Evolutionary conservation across 2,797 vertebrate species (phyloP), one percentile per base, ranked within the genome.

Genomic region (Geotrypetes seraphini): DNA sequence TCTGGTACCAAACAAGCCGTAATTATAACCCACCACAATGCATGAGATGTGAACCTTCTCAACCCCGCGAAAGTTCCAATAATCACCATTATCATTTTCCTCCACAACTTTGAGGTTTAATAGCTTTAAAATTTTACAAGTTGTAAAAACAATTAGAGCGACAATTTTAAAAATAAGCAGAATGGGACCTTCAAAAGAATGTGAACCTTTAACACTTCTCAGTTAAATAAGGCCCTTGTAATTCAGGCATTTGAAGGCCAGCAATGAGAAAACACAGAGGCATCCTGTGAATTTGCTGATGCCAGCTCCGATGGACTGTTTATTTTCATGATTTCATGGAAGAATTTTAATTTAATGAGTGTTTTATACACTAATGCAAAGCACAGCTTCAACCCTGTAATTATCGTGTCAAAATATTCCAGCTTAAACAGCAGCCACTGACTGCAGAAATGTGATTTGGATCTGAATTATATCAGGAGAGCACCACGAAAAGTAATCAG

Each of bases 321-420:
- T 96, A 96, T 97, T 96, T 96, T 96, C 89, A 90, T 81, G 78
- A 62, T 88, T 86, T 89, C 85, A 85, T 87, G 75, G 84, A 92
- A 86, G 88, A 93, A 94, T 96, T 92, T 92, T 84, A 90, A 95
- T 92, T 92, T 88, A 91, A 91, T 91, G 92, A 87, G 84, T 84
- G 80, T 78, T 86, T 87, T 86, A 79, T 84, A 86, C 76, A 70
- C 73, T 79, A 78, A 83, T 78, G 79, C 80, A 84, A 84, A 86
- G 86, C 87, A 89, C 82, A 73, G 75, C 68, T 77, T 67, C 60
- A 75, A 69, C 66, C 75, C 78, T 78, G 36, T 79, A 95, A 96
- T 95, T 93, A 97, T 79, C 63, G 77, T 88, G 89, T 93, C 91
- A 91, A 85, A 85, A 79, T 81, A 84, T 79, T 85, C 85, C 78